Conservation (phyloP, 2,888 invertebrate genomes). For the Heliconius ismenius region DNA sequence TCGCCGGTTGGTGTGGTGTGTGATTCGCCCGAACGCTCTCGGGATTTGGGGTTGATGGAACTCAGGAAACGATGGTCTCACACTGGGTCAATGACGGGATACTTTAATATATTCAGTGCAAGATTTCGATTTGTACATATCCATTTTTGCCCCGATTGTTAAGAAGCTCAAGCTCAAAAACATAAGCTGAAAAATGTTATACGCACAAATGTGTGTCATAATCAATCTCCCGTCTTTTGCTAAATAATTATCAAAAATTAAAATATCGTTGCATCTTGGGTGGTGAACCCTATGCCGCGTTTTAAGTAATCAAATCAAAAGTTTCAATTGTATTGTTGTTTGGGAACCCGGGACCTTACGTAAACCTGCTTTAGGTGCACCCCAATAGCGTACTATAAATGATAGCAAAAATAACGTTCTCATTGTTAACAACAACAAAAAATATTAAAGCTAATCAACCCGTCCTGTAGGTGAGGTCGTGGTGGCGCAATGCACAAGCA, state of each 20-base stretch:
- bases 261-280: not conserved
- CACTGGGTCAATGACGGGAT: conserved; percentile 28
- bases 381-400: not conserved
- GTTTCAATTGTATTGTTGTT: not conserved
- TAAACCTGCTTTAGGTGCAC: not conserved
- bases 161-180: not conserved
- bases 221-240: not conserved
- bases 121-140: not conserved
- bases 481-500: no score
- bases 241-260: not conserved
- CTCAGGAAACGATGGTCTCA: conserved; percentile 41
- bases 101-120: conserved; percentile 1
- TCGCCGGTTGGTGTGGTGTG: conserved; percentile 61
- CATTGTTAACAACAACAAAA: not conserved
- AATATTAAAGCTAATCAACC: not conserved
- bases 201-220: not conserved
- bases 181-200: not conserved
- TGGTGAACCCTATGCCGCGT: no score
- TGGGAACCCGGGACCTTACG: not conserved
- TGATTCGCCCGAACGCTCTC: conserved; percentile 48
- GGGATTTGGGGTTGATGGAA: conserved; percentile 55
- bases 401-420: not conserved
- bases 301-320: not conserved
- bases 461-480: no score
- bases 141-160: not conserved